Evolutionary conservation across 2,113 vertebrate genomes (phyloP).

Genomic region (Pholis gunnellus): DNA sequence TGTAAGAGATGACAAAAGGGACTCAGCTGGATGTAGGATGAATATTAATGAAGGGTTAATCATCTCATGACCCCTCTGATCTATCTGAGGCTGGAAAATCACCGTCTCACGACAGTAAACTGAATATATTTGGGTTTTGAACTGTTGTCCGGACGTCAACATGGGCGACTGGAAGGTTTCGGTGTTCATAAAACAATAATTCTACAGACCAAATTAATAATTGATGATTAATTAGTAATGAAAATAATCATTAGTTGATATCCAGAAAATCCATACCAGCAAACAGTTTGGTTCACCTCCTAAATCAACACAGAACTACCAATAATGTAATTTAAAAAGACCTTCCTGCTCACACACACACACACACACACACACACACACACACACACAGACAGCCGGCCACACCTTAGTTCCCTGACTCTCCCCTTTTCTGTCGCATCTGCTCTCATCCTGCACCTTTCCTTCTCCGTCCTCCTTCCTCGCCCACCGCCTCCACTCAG

Average conservation of each 20-base stretch:
- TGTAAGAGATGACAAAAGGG: too few relatives aligned
- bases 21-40: too few relatives aligned
- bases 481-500: slow-evolving; percentile 34
- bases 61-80: background rate
- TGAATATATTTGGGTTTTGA: background rate
- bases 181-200: too few relatives aligned
- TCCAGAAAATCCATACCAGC: background rate
- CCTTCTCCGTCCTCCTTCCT: slow-evolving; percentile 24
- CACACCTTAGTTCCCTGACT: slow-evolving; percentile 39
- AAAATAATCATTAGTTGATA: background rate
- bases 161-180: background rate
- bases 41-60: background rate
- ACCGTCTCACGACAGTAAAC: background rate
- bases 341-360: background rate
- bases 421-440: slow-evolving; percentile 57
- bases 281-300: background rate
- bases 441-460: slow-evolving; percentile 54
- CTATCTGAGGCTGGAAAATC: too few relatives aligned
- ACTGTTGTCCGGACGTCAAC: too few relatives aligned
- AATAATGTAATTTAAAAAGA: background rate
- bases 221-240: background rate
- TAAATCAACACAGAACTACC: background rate
- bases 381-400: slow-evolving; percentile 15
- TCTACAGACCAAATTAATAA: background rate
- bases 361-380: too few relatives aligned